Conservation (phyloP, 2,888 invertebrate species). For the Steromphala cineraria region DNA sequence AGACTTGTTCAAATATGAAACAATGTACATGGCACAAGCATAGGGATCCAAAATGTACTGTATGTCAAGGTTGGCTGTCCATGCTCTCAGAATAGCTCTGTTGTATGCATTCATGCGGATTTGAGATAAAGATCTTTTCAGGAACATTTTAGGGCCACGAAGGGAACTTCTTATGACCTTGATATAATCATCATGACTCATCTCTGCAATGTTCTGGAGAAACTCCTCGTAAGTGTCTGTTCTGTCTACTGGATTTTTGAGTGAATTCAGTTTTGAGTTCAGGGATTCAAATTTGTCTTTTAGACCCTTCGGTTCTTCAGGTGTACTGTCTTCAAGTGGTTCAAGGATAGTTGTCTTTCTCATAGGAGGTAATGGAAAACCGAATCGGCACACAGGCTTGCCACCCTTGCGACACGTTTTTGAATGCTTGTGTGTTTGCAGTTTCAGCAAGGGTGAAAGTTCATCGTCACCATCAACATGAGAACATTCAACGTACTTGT, state of each 20-base stretch:
- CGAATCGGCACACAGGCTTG: not conserved
- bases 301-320: not conserved
- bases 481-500: too few relatives aligned
- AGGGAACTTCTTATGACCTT: not conserved
- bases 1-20: conserved; percentile 44
- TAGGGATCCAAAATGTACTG: not conserved
- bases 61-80: too few relatives aligned
- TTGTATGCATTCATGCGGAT: conserved; percentile 33
- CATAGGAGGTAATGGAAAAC: not conserved
- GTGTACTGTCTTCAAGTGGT: not conserved
- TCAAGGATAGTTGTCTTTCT: not conserved
- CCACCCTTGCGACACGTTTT: not conserved
- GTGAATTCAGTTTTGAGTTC: too few relatives aligned
- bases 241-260: too few relatives aligned
- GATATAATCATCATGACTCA: conserved; percentile 5
- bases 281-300: too few relatives aligned
- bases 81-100: not conserved
- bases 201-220: not conserved
- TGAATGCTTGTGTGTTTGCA: too few relatives aligned
- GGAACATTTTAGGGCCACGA: conserved; percentile 19
- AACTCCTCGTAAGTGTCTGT: not conserved
- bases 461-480: too few relatives aligned
- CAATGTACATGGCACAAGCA: too few relatives aligned
- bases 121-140: conserved; percentile 28
- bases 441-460: too few relatives aligned